Evolutionary conservation across 2,113 vertebrate species (phyloP), one percentile per base, ranked within the genome.

Genomic region (Accipiter virgatus): DNA sequence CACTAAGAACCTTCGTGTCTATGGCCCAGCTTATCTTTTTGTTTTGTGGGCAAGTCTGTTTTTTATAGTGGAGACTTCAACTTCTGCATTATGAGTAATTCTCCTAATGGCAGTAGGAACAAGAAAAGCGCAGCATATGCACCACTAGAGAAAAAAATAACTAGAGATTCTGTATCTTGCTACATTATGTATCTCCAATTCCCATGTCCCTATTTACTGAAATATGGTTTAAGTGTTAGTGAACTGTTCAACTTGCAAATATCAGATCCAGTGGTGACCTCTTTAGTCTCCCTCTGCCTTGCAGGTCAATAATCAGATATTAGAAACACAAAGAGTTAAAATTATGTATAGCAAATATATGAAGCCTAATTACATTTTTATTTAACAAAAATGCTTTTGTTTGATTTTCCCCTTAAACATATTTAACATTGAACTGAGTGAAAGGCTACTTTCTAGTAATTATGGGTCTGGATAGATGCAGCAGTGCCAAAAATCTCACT

Each of bases 311-410:
- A 36, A 70, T 9, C 9, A 61, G 53, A n/a, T 66, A 52, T 45
- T 47, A 65, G 42, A 74, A 56, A n/a, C 10, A 42, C 2, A 29
- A 66, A 15, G 74, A 62, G 19, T 45, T 84, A 74, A 93, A 70
- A 53, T 48, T 36, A 68, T 0, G 0, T 45, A 10, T 9, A 77
- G 20, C 31, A 74, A 66, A 42, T 62, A 90, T 2, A 3, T 25
- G 55, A 77, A 36, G 14, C 16, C 58, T 81, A 56, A 15, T 61
- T 43, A 26, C 7, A 31, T n/a, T 78, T 89, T 42, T 38, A 43
- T 48, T 74, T 65, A 61, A 61, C 18, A 81, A 45, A 65, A 73
- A 62, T 34, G 9, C 7, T 82, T 81, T 38, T 47, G 21, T 58
- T 84, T 81, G n/a, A 29, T 63, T 93, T 79, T 71, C 15, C 8